phyloP scores from a whole-genome alignment of 2,113 vertebrate genomes.

The Origma solitaria region DNA sequence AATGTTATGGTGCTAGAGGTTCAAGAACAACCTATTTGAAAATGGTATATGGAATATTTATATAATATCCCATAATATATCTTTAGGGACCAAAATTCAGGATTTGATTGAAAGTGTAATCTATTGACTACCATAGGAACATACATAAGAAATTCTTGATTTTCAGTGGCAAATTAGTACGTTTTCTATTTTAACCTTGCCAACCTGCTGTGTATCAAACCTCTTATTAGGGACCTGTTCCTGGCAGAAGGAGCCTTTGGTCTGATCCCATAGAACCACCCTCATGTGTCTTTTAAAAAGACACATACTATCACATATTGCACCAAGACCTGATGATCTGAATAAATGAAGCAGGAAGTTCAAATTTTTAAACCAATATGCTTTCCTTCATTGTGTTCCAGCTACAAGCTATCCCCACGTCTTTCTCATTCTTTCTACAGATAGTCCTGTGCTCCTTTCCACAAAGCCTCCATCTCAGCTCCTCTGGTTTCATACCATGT shows the following conservation, averaged over 20 bases:
- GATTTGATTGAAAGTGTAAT: not conserved
- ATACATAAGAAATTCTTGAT: not conserved
- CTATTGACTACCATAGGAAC: not conserved
- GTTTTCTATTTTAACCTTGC: not conserved
- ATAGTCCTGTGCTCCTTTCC: not conserved
- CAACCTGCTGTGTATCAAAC: not conserved
- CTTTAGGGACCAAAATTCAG: not conserved
- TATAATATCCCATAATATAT: not conserved
- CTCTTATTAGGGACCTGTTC: not conserved
- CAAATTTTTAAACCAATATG: not conserved
- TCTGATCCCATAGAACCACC: not conserved
- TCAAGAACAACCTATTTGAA: not conserved
- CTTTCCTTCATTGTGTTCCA: not conserved
- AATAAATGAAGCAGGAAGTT: not conserved
- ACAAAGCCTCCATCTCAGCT: not conserved
- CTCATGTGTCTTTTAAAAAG: not conserved
- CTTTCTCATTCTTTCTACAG: not conserved
- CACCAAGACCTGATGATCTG: not conserved
- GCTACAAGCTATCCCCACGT: accelerated
- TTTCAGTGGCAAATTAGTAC: not conserved
- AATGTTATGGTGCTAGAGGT: not conserved
- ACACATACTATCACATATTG: not conserved
- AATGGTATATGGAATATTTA: not conserved
- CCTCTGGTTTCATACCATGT: not conserved
- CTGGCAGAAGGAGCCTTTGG: not conserved